Base-by-base conservation (phyloP, 2,113 vertebrate genomes). In the Phyllopteryx taeniolatus region DNA sequence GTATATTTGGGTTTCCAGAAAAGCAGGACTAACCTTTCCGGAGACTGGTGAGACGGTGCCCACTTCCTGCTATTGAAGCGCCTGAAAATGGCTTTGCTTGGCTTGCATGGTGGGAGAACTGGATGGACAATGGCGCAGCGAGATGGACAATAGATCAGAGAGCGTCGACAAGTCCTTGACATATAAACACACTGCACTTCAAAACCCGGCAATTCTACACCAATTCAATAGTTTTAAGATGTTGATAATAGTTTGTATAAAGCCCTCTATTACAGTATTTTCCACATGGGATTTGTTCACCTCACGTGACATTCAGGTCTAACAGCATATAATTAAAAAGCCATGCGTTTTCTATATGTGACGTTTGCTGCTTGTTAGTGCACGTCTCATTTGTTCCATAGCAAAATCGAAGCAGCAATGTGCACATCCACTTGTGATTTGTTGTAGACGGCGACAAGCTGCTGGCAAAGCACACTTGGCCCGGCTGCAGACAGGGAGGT, bases 51-150 rank as follows among this genome's bases (percentile, higher is more conserved):
- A 83, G 66, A 74, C 49, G 70, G 74, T 91, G 83, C 87, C 87
- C 87, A 90, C 79, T 91, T 91, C 90, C 90, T 89, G 74, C 83
- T 76, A 90, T 90, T 90, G 86, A 91, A 49, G 72, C 42, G n/a
- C 76, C 59, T 67, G 82, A 85, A 88, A 90, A 89, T 82, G 86
- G 82, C 75, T 71, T 82, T 87, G 82, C 79, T 64, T 72, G 67
- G 53, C 66, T 68, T 62, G 35, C 46, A 71, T 62, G 77, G 79
- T 89, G 90, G 80, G 90, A 90, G 83, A 89, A 80, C 57, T 75
- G 66, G 76, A 83, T 49, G 31, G 78, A 91, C 87, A 90, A 90
- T 88, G 74, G 83, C 67, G 72, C 70, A 83, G 71, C 79, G 75
- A 79, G 85, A 87, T 74, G 73, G 70, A 81, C 82, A 84, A n/a